Percentiles rank a stretch among this genome's conserved stretches.
Conservation (phyloP, 92 coral and sea anemone species). For the Scolanthus callimorphus region DNA sequence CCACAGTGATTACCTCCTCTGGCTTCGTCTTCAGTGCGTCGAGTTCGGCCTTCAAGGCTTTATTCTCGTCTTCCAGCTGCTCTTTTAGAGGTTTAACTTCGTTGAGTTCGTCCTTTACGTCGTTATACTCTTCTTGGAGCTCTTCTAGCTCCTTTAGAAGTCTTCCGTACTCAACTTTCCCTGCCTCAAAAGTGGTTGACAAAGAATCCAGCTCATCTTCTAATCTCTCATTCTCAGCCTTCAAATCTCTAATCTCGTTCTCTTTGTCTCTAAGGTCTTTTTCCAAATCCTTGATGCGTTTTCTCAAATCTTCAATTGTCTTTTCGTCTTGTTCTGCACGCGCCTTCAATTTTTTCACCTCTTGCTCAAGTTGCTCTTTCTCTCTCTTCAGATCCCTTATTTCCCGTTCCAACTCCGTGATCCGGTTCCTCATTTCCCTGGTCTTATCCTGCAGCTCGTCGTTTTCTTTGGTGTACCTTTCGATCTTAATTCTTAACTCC, state of each 20-base stretch:
- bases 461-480: constrained; percentile 29
- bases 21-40: too few species aligned
- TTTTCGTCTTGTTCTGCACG: constrained; percentile 49
- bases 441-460: constrained; percentile 31
- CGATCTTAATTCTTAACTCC: constrained; percentile 14
- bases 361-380: constrained; percentile 48
- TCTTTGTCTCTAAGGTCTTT: constrained; percentile 42
- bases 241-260: constrained; percentile 39
- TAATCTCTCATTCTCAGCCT: constrained; percentile 42
- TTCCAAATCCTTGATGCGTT: constrained; percentile 42
- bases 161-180: constrained; percentile 30
- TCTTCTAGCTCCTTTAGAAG: constrained; percentile 17
- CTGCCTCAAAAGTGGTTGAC: constrained; percentile 47
- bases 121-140: constrained; percentile 22
- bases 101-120: constrained; percentile 10
- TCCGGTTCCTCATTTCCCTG: constrained; percentile 43
- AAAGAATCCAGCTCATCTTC: constrained; percentile 41
- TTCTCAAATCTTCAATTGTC: constrained; percentile 32
- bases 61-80: too few species aligned
- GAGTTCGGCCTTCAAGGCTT: too few species aligned
- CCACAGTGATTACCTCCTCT: constrained; percentile 3
- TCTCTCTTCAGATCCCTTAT: constrained; percentile 53
- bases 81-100: constrained; percentile 12
- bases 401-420: constrained; percentile 69
- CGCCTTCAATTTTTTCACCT: constrained; percentile 46